Percentiles rank a stretch among this genome's conserved stretches.
phyloP scores from a whole-genome alignment of 2,797 vertebrate species.

The Potorous gilbertii region DNA sequence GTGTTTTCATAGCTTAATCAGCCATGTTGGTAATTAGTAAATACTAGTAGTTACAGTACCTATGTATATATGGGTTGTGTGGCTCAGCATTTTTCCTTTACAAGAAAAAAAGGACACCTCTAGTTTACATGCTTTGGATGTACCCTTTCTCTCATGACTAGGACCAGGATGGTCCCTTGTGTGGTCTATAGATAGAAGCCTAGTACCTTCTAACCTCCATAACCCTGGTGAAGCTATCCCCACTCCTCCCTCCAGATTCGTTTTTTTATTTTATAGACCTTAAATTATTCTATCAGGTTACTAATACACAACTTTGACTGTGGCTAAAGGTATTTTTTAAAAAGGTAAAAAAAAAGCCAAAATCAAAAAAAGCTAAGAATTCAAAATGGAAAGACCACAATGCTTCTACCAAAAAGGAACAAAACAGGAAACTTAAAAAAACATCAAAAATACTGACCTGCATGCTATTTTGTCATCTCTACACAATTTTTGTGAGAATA shows the following conservation, averaged over 20 bases:
- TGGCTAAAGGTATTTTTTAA: not conserved
- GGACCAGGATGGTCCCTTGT: not conserved
- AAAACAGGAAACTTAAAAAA: not conserved
- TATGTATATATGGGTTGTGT: not conserved
- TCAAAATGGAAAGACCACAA: not conserved
- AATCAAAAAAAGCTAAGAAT: not conserved
- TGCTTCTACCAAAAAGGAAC: not conserved
- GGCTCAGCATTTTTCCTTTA: not conserved
- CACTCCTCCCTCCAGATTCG: not conserved
- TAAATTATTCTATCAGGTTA: not conserved
- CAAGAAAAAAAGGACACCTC: not conserved
- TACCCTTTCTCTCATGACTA: not conserved
- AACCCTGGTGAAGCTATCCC: not conserved
- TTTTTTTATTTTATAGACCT: not conserved
- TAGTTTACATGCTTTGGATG: not conserved
- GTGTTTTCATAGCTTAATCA: not conserved
- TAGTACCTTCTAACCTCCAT: not conserved
- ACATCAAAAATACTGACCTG: not conserved
- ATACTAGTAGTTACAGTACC: not conserved
- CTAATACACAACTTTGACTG: not conserved
- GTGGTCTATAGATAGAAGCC: not conserved
- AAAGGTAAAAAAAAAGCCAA: not conserved
- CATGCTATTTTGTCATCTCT: not conserved
- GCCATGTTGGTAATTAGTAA: not conserved
- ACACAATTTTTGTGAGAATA: not conserved